These are phyloP conservation scores for Gerris lacustris DNA, from an alignment of 2,888 invertebrate genomes.

Conservation along the genomic window DNA sequence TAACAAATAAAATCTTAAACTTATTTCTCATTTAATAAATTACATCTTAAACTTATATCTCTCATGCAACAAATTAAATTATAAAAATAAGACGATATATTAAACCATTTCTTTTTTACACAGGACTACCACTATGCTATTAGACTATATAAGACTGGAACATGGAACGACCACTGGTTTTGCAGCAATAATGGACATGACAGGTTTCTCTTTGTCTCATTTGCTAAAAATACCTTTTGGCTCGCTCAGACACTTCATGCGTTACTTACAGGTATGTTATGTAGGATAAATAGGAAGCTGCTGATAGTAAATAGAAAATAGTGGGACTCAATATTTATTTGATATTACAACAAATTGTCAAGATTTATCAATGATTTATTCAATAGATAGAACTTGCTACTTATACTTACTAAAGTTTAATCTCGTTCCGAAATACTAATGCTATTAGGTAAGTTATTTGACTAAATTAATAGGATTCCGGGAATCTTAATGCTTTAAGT, in stretches of 20 bases:
- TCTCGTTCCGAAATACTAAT: no score
- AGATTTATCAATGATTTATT: no score
- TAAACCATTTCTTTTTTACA: not conserved
- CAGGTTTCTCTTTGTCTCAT: constrained; percentile 9
- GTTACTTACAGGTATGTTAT: not conserved
- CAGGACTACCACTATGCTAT: not conserved
- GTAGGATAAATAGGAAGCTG: not conserved
- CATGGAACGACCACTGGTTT: constrained; percentile 21
- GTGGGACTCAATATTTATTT: no score
- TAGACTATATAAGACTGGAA: constrained; percentile 13
- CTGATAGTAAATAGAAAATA: no score
- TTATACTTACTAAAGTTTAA: no score
- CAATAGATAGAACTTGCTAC: no score
- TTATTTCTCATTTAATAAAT: no score
- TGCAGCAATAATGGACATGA: constrained; percentile 24
- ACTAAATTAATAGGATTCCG: no score
- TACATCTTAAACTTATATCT: not conserved
- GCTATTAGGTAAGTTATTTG: no score
- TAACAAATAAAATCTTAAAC: not conserved
- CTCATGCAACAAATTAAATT: not conserved
- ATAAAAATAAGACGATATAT: no score
- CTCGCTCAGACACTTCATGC: not conserved
- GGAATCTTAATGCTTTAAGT: no score
- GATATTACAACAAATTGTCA: no score
- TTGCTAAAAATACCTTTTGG: not conserved